phyloP scores from a whole-genome alignment of 2,888 invertebrate species.

The Allolobophora icterica region DNA sequence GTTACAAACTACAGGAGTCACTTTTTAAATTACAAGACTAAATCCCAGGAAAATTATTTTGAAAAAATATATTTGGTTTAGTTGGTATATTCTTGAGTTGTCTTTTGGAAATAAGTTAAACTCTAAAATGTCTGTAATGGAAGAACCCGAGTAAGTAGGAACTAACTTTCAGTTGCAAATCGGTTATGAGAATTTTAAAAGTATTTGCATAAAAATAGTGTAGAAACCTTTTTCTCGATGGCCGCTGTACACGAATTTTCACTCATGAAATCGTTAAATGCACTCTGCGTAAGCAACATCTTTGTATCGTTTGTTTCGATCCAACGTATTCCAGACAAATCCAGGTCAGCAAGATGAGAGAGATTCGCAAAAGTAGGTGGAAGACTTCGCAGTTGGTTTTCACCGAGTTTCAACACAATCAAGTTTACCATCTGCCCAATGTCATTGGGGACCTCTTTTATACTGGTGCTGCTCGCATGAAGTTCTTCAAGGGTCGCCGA shows the following conservation, averaged over 20 bases:
- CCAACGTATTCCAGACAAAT: constrained; percentile 57
- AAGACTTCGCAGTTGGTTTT: constrained; percentile 33
- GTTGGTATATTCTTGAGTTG: constrained; percentile 5
- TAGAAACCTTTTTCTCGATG: constrained; percentile 27
- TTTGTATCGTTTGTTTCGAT: constrained; percentile 44
- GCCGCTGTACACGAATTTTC: constrained; percentile 30
- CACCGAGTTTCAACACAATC: constrained; percentile 44
- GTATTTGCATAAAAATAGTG: not conserved
- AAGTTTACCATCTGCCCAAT: constrained; percentile 53
- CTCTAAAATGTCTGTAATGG: not conserved
- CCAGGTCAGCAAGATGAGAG: constrained; percentile 50
- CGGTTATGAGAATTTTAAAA: not conserved
- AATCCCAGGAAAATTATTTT: not conserved
- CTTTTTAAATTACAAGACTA: too few species aligned
- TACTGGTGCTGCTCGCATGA: constrained; percentile 52
- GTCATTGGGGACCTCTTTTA: constrained; percentile 50
- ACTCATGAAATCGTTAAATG: constrained; percentile 40
- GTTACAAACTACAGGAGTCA: too few species aligned
- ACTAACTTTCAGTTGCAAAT: not conserved
- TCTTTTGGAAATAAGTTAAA: not conserved
- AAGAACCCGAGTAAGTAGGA: not conserved
- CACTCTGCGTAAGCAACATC: constrained; percentile 39
- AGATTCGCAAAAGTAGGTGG: constrained; percentile 50
- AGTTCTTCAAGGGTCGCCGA: constrained; percentile 48
- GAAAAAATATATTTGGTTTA: not conserved